These are phyloP conservation scores for Trypoxylon attenuatum DNA, from an alignment of 2,888 invertebrate genomes.

Conservation along the genomic window DNA sequence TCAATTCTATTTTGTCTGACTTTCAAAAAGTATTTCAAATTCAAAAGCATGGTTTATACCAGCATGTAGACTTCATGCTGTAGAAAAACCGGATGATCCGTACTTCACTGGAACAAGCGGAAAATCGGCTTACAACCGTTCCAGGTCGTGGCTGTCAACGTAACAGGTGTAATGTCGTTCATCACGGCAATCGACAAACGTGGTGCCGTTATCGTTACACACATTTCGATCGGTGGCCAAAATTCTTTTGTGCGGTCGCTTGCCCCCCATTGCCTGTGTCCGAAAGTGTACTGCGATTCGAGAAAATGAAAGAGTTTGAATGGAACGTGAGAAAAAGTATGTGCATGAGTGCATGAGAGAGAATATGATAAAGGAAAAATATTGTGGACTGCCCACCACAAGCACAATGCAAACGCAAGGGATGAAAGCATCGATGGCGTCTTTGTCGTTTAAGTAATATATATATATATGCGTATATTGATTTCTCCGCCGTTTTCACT, in stretches of 20 bases:
- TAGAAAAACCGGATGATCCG: too few species aligned
- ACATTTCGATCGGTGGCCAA: conserved; percentile 23
- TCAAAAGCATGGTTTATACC: too few species aligned
- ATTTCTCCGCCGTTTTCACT: too few species aligned
- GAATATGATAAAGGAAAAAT: not conserved
- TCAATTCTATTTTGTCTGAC: too few species aligned
- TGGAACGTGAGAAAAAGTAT: not conserved
- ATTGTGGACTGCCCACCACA: not conserved
- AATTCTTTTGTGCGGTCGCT: conserved; percentile 13
- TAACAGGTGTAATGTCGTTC: not conserved
- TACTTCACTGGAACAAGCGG: not conserved
- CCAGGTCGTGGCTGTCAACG: not conserved
- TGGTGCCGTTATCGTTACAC: conserved; percentile 22
- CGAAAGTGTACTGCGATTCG: conserved; percentile 13
- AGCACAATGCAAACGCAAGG: not conserved
- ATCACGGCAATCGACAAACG: not conserved
- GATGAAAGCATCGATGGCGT: not conserved
- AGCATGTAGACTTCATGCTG: too few species aligned
- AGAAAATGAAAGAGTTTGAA: not conserved
- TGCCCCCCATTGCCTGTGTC: conserved; percentile 19
- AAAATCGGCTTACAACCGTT: not conserved
- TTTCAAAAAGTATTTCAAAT: too few species aligned
- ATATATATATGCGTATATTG: too few species aligned
- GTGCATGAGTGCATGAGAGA: conserved; percentile 7
- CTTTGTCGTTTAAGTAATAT: not conserved